Evolutionary conservation across 2,113 vertebrate species (phyloP), one percentile per base, ranked within the genome.

Genomic region (Xyliphius kryptos): DNA sequence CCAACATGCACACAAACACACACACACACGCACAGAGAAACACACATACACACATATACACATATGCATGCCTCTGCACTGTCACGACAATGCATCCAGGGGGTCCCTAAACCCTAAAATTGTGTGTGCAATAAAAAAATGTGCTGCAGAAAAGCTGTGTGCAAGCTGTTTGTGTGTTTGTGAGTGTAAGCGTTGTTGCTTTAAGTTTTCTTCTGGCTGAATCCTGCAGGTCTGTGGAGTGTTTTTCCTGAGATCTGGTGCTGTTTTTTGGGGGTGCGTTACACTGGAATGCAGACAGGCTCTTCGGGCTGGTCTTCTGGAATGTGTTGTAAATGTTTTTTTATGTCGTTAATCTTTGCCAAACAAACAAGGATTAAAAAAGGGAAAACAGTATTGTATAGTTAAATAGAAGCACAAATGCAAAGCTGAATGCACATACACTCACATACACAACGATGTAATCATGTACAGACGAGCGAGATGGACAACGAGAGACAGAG

Each of bases 31-130:
- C 26, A 26, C 50, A 54, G 51, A 46, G 4, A 9, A 55, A 62
- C 14, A 61, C 46, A 57, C 5, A 14, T 50, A 61, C 37, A 50
- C 55, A 40, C 21, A 49, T 26, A 56, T 21, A 64, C 20, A 68
- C 19, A 46, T 49, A 61, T n/a, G 47, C 56, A 66, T 68, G 49
- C 49, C 37, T 19, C 26, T 60, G 61, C 52, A 56, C 66, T 40
- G 64, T 68, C 73, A 74, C 68, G 70, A 69, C 69, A 40, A 46
- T 52, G 54, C 22, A 66, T 73, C 61, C 26, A 55, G 50, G 20
- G 71, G 48, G 58, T 56, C 76, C 76, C 77, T 79, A 75, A 82
- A 81, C 81, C 78, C 79, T 60, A 74, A 83, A 74, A 73, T 67
- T 74, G 70, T 66, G 58, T 70, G 71, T 74, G 73, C 61, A n/a